These are phyloP conservation scores for Eonycteris spelaea DNA, from an alignment of 2,113 vertebrate species.

Conservation along the genomic window DNA sequence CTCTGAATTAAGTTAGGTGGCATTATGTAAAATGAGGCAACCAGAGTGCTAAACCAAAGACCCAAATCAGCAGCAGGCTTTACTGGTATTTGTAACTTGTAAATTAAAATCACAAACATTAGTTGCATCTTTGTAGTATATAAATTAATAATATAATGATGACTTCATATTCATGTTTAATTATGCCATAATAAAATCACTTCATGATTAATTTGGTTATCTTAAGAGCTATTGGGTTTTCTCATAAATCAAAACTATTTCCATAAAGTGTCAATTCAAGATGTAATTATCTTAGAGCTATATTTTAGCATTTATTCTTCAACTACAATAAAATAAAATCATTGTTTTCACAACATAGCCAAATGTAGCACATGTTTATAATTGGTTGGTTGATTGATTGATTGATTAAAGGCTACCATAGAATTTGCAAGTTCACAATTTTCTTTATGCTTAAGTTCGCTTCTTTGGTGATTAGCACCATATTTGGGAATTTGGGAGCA, in stretches of 20 bases:
- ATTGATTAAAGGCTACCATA: background rate
- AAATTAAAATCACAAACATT: slow-evolving; percentile 66
- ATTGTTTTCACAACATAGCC: background rate
- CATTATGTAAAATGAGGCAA: slow-evolving; percentile 60
- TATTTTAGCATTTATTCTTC: slow-evolving; percentile 18
- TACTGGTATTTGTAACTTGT: slow-evolving; percentile 60
- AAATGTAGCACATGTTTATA: background rate
- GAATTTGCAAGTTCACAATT: background rate
- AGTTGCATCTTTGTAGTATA: slow-evolving; percentile 53
- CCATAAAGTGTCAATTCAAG: slow-evolving; percentile 39
- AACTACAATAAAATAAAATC: background rate
- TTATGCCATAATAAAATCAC: slow-evolving; percentile 51
- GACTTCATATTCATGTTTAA: slow-evolving; percentile 52
- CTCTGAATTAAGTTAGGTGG: slow-evolving; percentile 69
- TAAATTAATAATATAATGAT: slow-evolving; percentile 63
- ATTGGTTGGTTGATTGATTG: background rate
- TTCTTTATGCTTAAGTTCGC: background rate
- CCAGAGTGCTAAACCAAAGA: slow-evolving; percentile 52
- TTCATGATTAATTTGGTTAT: slow-evolving; percentile 56
- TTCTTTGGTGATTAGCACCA: background rate
- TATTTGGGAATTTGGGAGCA: background rate
- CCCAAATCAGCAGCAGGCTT: slow-evolving; percentile 60
- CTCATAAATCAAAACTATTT: slow-evolving; percentile 68
- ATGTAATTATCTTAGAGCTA: slow-evolving; percentile 44
- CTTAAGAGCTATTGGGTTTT: slow-evolving; percentile 46